phyloP scores from a whole-genome alignment of 2,888 invertebrate species.

The Heliothis peltigera region DNA sequence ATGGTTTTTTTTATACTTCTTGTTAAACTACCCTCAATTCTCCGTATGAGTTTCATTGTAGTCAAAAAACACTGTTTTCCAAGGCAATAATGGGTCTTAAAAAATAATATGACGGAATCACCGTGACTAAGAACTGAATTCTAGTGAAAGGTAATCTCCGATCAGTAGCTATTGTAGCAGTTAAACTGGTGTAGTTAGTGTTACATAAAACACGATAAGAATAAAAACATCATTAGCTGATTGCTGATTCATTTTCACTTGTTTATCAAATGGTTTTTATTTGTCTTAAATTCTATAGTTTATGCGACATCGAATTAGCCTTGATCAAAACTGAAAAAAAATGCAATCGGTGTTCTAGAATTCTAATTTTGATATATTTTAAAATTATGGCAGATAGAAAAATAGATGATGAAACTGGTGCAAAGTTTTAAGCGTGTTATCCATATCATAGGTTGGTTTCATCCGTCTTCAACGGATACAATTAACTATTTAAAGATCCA shows the following conservation, averaged over 20 bases:
- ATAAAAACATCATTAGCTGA: slow-evolving; percentile 13
- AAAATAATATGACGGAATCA: neutral
- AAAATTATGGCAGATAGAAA: too few relatives aligned
- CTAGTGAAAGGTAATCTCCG: slow-evolving; percentile 17
- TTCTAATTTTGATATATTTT: too few relatives aligned
- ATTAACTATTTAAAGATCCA: slow-evolving; percentile 35
- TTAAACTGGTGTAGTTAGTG: neutral
- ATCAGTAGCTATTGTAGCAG: slow-evolving; percentile 6
- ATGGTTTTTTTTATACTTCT: too few relatives aligned
- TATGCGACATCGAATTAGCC: neutral
- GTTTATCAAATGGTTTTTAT: neutral
- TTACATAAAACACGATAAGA: slow-evolving; percentile 42
- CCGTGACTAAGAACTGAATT: neutral
- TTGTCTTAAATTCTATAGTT: neutral
- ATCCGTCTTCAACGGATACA: slow-evolving; percentile 22
- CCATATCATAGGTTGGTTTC: slow-evolving; percentile 7
- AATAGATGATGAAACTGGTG: too few relatives aligned
- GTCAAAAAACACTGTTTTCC: neutral
- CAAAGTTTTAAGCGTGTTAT: neutral
- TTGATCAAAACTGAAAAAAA: too few relatives aligned
- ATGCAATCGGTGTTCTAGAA: too few relatives aligned
- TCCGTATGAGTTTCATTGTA: neutral
- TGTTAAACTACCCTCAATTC: neutral
- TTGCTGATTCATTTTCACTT: slow-evolving; percentile 6
- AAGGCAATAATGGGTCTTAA: too few relatives aligned